phyloP scores from a whole-genome alignment of 1,140 invertebrate genomes.

The Andricus grossulariae region DNA sequence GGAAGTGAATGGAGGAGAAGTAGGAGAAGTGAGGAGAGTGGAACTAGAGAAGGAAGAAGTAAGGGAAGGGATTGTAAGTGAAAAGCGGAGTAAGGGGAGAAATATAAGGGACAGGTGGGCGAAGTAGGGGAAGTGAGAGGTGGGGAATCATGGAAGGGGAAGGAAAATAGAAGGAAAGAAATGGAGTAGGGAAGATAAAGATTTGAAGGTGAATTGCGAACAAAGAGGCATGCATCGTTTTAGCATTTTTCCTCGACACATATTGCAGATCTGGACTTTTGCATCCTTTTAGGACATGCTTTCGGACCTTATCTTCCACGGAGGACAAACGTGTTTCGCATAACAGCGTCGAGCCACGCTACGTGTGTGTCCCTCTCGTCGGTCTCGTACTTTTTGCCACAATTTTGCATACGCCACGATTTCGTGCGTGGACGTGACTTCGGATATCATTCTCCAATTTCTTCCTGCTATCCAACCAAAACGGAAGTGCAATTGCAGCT shows the following conservation, averaged over 20 bases:
- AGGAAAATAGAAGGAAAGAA: no score
- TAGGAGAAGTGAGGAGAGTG: no score
- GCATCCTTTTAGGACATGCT: conserved; percentile 25
- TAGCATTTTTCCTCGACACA: conserved; percentile 19
- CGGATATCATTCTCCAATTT: conserved; percentile 27
- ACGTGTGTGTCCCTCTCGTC: background rate
- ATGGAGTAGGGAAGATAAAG: no score
- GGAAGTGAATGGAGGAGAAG: no score
- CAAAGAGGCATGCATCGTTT: background rate
- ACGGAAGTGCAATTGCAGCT: conserved; percentile 7
- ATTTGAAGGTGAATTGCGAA: conserved; percentile 1
- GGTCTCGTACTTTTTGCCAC: conserved; percentile 2
- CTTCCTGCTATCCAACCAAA: conserved; percentile 20
- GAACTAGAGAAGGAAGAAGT: no score
- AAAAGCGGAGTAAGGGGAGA: no score
- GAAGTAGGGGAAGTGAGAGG: no score
- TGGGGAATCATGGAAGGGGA: no score
- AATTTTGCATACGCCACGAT: conserved; percentile 31
- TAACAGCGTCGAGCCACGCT: background rate
- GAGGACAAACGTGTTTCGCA: conserved; percentile 27
- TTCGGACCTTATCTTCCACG: conserved; percentile 15
- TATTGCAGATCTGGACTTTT: conserved; percentile 21
- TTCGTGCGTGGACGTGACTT: conserved; percentile 29
- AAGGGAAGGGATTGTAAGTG: no score
- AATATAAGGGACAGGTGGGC: no score